Evolutionary conservation across 2,888 invertebrate species (phyloP), one percentile per base, ranked within the genome.

Genomic region (Reticulitermes lucifugus): DNA sequence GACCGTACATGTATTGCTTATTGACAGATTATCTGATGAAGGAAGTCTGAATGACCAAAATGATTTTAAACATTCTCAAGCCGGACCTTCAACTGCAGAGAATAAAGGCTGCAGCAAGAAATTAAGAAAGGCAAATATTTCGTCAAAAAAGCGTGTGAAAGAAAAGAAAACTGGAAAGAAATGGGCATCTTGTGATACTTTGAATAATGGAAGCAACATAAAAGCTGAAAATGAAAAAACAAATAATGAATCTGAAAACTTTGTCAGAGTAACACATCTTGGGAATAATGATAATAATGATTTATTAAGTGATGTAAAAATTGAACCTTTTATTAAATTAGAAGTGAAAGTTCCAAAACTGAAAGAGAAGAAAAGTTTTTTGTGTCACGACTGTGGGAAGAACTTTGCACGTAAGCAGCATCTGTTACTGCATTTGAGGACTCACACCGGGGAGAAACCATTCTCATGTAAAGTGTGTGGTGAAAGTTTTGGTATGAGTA

Each of bases 371-470:
- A 81, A 81, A 70, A 81, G 65, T 41, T 81, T 81, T 41, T 43
- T 81, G 18, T 81, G 81, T 41, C 81, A 81, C 14, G 81, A 81
- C 65, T 81, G 81, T 46, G 81, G 81, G 4, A 81, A 81, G 65
- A 81, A 81, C 35, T 81, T 81, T 25, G 60, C 81, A 14, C 35
- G 81, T 21, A 81, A 81, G 43, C 81, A 81, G 25, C 81, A 79
- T 14, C 65, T 84, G 12, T 43, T 79, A n/a, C n/a, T 65, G 6
- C 84, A 84, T 51, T 25, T 79, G 10, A 59, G 79, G 1, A 84
- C 84, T 22, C 85, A 85, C 71, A 83, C 85, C 0, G 85, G 85
- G 0, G 83, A 85, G 71, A 85, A 85, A 55, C 83, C 85, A 10
- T 85, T 85, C 43, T 35, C 83, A 10, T 85, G 85, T 70, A 70